A percentile compares a stretch with the other conserved stretches of the same genome.
Evolutionary conservation across 2,797 vertebrate species (phyloP).

Genomic region (Limnodromus scolopaceus): DNA sequence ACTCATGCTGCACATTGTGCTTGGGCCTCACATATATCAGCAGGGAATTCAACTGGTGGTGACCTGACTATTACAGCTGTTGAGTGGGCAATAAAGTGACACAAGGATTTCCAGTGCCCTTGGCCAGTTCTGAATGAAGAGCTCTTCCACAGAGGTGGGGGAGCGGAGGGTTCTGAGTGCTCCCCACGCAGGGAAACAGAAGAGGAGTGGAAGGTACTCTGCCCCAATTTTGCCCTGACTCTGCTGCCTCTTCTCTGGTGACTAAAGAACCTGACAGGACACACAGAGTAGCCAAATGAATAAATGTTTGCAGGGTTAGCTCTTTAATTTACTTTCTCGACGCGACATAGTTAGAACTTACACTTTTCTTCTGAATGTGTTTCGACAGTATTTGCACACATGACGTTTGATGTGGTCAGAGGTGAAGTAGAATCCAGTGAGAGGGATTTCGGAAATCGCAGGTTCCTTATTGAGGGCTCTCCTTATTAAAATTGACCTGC

Average conservation of each 20-base stretch:
- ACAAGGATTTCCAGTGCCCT: neutral
- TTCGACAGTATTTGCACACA: neutral
- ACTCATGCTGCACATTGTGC: neutral
- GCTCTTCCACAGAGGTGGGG: neutral
- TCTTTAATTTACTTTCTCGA: neutral
- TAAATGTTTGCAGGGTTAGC: neutral
- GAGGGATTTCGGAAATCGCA: neutral
- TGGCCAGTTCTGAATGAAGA: neutral
- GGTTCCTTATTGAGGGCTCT: neutral
- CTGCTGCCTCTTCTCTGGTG: neutral
- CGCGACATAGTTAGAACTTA: neutral
- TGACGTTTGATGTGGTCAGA: neutral
- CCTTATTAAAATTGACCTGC: neutral
- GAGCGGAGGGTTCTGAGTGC: neutral
- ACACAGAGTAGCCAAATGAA: neutral
- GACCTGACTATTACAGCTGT: neutral
- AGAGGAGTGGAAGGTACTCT: neutral
- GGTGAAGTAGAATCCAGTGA: neutral
- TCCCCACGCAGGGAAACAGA: neutral
- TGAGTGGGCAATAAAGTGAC: neutral
- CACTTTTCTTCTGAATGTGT: neutral
- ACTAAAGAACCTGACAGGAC: neutral
- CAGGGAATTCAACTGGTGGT: neutral
- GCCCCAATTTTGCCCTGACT: neutral
- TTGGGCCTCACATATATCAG: neutral